These are phyloP conservation scores for Anarhynchus alexandrinus DNA, from an alignment of 2,113 vertebrate genomes.

Conservation along the genomic window DNA sequence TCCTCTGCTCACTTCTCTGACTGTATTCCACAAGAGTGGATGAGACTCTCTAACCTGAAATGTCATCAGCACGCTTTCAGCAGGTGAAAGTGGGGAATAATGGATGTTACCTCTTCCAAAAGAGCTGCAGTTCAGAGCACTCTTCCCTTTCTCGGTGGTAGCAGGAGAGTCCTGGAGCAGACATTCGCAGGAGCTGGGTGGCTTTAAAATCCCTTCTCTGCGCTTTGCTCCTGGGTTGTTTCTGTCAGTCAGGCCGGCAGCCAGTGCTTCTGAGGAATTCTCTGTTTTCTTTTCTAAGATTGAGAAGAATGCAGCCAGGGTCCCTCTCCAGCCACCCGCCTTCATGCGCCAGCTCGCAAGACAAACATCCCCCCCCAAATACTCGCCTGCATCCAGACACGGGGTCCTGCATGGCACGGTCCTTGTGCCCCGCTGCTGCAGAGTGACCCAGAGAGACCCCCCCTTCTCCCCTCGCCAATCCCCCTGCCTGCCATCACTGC, in stretches of 20 bases:
- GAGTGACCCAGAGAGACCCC: neutral
- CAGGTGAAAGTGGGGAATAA: neutral
- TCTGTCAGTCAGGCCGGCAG: neutral
- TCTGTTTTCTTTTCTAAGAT: slow-evolving; percentile 44
- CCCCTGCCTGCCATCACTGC: neutral
- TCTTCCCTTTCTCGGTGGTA: neutral
- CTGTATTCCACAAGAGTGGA: neutral
- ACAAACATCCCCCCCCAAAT: neutral
- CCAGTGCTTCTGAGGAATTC: slow-evolving; percentile 32
- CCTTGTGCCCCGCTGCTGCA: neutral
- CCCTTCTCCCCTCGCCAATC: neutral
- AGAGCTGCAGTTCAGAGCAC: neutral
- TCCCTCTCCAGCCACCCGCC: neutral
- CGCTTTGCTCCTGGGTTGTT: neutral
- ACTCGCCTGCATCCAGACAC: accelerated
- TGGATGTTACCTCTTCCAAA: neutral
- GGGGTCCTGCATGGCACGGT: accelerated
- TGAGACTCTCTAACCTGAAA: neutral
- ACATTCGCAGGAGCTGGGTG: neutral
- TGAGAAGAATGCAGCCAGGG: slow-evolving; percentile 26
- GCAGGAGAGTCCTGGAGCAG: neutral
- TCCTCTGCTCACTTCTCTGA: neutral
- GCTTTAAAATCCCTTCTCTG: neutral
- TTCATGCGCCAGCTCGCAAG: neutral
- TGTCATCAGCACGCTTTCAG: accelerated